phyloP scores from a whole-genome alignment of 2,797 vertebrate genomes.

The Cossypha heuglini region DNA sequence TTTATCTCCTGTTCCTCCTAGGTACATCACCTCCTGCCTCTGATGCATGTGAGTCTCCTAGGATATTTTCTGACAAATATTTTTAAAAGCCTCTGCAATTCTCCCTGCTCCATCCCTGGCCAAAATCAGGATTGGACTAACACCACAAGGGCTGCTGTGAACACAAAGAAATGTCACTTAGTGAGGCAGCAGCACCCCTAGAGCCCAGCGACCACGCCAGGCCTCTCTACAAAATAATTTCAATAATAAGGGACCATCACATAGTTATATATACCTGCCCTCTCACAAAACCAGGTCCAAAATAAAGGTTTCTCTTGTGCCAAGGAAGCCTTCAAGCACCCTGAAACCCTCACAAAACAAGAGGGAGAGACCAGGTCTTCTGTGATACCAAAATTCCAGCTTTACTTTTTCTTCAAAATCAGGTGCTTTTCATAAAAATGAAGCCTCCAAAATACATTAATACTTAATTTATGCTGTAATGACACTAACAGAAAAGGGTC shows the following conservation, averaged over 20 bases:
- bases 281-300: background rate
- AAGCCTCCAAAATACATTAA: background rate
- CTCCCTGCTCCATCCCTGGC: background rate
- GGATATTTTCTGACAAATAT: background rate
- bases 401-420: background rate
- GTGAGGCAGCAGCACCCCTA: background rate
- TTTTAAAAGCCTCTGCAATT: background rate
- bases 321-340: background rate
- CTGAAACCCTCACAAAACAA: background rate
- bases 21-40: background rate
- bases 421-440: background rate
- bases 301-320: background rate
- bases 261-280: background rate
- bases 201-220: background rate
- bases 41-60: fast-evolving
- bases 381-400: background rate
- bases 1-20: background rate
- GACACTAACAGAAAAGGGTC: background rate
- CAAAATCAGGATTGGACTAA: background rate
- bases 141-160: background rate
- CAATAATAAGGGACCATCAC: background rate
- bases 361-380: background rate
- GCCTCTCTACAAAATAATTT: background rate
- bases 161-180: background rate
- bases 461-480: background rate